Evolutionary conservation across 1,140 invertebrate genomes (phyloP), one percentile per base, ranked within the genome.

Genomic region (Lepidurus apus): DNA sequence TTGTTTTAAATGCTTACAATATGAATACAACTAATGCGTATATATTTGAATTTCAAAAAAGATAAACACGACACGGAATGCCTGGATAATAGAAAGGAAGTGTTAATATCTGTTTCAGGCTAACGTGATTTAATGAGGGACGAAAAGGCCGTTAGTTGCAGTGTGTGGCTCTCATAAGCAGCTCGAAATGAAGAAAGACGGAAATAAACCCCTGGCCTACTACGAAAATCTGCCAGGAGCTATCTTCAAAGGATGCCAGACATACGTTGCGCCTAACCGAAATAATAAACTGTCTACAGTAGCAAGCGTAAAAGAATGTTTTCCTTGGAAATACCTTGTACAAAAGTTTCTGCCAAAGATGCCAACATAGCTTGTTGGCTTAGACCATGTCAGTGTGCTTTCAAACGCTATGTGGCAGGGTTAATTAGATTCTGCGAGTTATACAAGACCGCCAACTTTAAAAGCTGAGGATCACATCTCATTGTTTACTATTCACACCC

Each of bases 261-360:
- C 17, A 65, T 65, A 7, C 53, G 17, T 65, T 65, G 4, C n/a
- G 53, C 13, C 53, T 65, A 13, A 65, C 53, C 13, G 17, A 65
- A 65, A 65, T 65, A 65, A 65, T 65, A 65, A 65, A 65, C 53
- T 65, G 53, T 65, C 53, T 65, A n/a, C 53, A 17, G 53, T 65
- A 65, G 53, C 53, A 21, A 65, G 53, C 53, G 53, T 21, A 65
- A 65, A 65, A 65, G 53, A 65, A 65, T 65, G 53, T 65, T 65
- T 17, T 65, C 53, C 13, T n/a, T 13, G 53, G 53, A 65, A 65
- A 65, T 65, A 11, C 53, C 21, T 65, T 13, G 17, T 65, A 65
- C 0, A 65, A n/a, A 65, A 65, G 21, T 65, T 21, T 65, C 53
- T 65, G 53, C 21, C 53, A 65, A 21, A n/a, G 53, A 7, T 7